phyloP scores from a whole-genome alignment of 2,888 invertebrate species.

The Hesperia comma region DNA sequence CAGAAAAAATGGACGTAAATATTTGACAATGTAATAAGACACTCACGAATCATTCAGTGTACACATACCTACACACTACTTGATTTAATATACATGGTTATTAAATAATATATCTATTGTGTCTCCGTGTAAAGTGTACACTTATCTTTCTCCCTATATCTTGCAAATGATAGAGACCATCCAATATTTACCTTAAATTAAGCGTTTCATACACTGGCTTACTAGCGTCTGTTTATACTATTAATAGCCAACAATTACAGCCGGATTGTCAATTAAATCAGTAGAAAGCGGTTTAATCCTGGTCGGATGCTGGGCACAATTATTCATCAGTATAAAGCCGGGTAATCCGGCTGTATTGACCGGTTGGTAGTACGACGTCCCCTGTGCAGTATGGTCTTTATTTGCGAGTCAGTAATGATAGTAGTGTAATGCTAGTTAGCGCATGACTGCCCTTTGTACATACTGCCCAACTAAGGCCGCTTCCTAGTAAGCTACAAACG shows the following conservation, averaged over 20 bases:
- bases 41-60: too few relatives aligned
- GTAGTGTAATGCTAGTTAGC: conserved; percentile 39
- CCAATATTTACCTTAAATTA: conserved; percentile 1
- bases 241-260: conserved; percentile 75
- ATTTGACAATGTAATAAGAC: too few relatives aligned
- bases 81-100: too few relatives aligned
- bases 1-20: too few relatives aligned
- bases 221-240: conserved; percentile 64
- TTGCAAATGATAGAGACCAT: neutral
- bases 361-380: conserved; percentile 53
- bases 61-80: too few relatives aligned
- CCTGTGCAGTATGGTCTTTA: conserved; percentile 54
- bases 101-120: too few relatives aligned
- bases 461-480: too few relatives aligned
- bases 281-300: conserved; percentile 77
- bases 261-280: conserved; percentile 80
- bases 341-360: conserved; percentile 77
- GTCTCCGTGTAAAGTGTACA: too few relatives aligned
- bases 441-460: neutral
- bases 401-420: conserved; percentile 66
- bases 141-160: too few relatives aligned
- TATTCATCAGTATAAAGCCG: conserved; percentile 79
- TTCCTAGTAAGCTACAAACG: too few relatives aligned
- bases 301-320: conserved; percentile 76
- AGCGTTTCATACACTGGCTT: conserved; percentile 50